These are phyloP conservation scores for Drosophila pallidifrons DNA, from an alignment of 1,140 invertebrate species.

Conservation along the genomic window DNA sequence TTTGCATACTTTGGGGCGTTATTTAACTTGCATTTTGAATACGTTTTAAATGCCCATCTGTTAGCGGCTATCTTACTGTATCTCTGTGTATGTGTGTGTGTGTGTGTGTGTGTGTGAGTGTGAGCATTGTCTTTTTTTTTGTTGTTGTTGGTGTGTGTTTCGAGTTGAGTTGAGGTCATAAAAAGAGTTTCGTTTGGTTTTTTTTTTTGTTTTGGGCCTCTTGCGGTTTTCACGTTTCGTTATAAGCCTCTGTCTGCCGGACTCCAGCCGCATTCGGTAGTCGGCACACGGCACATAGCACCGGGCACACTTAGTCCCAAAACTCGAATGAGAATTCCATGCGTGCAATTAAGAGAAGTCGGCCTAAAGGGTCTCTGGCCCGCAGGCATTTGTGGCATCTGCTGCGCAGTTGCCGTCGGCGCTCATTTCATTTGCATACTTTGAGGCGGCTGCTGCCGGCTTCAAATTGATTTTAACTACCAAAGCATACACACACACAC, in stretches of 20 bases:
- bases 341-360: slow-evolving; percentile 69
- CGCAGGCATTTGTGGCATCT: slow-evolving; percentile 40
- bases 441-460: slow-evolving; percentile 20
- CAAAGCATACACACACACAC: slow-evolving; percentile 3
- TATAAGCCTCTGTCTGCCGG: slow-evolving; percentile 23
- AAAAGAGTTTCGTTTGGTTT: slow-evolving; percentile 29
- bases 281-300: not conserved
- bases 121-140: slow-evolving; percentile 1
- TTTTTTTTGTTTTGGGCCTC: slow-evolving; percentile 16
- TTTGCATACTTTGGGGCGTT: slow-evolving; percentile 76
- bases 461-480: slow-evolving; percentile 38
- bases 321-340: slow-evolving; percentile 30
- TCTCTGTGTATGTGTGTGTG: not conserved
- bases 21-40: slow-evolving; percentile 79
- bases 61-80: slow-evolving; percentile 2
- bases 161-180: slow-evolving; percentile 24
- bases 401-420: slow-evolving; percentile 21
- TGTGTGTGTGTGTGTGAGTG: not conserved
- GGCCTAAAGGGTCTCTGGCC: slow-evolving; percentile 26
- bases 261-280: not conserved
- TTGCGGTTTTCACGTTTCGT: slow-evolving; percentile 52
- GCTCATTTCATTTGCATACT: slow-evolving; percentile 75
- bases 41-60: slow-evolving; percentile 73
- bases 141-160: slow-evolving; percentile 8
- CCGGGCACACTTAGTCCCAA: not conserved